Conservation (phyloP, 2,797 vertebrate species). For the Botia almorhae region DNA sequence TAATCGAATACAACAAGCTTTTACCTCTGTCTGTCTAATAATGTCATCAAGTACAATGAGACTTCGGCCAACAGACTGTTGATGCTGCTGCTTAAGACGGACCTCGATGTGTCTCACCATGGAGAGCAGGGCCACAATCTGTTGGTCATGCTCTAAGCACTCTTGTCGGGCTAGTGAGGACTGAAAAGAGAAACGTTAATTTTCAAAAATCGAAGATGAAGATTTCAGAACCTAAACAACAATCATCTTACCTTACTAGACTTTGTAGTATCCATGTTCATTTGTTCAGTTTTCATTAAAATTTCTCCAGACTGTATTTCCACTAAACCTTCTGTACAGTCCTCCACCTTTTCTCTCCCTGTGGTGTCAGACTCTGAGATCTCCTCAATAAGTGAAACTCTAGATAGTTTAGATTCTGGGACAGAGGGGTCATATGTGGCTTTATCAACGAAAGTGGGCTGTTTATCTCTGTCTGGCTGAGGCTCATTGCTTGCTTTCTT, state of each 20-base stretch:
- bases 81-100: conserved; percentile 83
- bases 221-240: not conserved
- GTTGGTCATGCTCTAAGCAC: conserved; percentile 90
- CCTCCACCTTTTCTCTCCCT: conserved; percentile 55
- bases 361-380: conserved; percentile 57
- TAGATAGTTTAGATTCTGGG: conserved; percentile 41
- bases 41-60: conserved; percentile 80
- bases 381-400: conserved; percentile 49
- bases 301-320: conserved; percentile 11
- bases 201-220: not conserved
- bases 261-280: conserved; percentile 11
- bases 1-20: not conserved
- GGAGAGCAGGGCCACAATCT: conserved; percentile 86
- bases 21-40: conserved; percentile 87
- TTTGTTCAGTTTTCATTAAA: conserved; percentile 45
- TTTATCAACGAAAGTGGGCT: conserved; percentile 26
- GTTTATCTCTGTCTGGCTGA: conserved; percentile 16
- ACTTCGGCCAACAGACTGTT: conserved; percentile 78
- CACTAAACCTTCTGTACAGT: conserved; percentile 12
- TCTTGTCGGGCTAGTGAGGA: conserved; percentile 79
- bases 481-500: conserved; percentile 55
- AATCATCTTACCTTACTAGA: conserved; percentile 69
- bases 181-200: conserved; percentile 57
- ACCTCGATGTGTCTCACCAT: conserved; percentile 90
- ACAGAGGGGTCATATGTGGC: conserved; percentile 42